Evolutionary conservation across 2,797 vertebrate genomes (phyloP), one percentile per base, ranked within the genome.

Genomic region (Austrolebias charrua): DNA sequence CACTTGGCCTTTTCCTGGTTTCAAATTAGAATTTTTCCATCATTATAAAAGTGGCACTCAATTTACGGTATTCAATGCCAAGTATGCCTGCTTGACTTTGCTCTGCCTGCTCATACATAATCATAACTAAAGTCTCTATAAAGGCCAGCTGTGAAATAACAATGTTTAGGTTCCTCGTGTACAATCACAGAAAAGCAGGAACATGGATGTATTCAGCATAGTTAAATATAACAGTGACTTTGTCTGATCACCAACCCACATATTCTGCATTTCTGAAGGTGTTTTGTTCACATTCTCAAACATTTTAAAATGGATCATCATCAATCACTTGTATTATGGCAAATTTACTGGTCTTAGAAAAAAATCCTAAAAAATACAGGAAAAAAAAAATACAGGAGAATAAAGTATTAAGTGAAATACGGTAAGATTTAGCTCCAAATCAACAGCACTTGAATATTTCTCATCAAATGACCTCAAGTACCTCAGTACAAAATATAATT

Each of bases 1-100:
- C 66, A 46, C 50, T 71, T 64, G 56, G 49, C 46, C 63, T 80
- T 86, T 69, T 55, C 58, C 11, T 67, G 45, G 67, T 76, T 78
- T 74, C 28, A 60, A 83, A 45, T 76, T 55, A 54, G 71, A 65
- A 72, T 71, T 79, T 84, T 79, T 47, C 67, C 33, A 7, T 84
- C 72, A 70, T 78, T 80, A 72, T 55, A 72, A 67, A 67, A 62
- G 53, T 31, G 53, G 44, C 63, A 69, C 69, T 76, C 10, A 33
- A 74, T 81, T 76, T 63, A n/a, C n/a, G n/a, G n/a, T n/a, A 81
- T 65, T 73, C 54, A 10, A 50, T 60, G 70, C 69, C 72, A 78
- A 73, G 66, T 58, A 20, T 60, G 63, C 54, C 70, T 61, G 80
- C 75, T 78, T 18, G 8, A 74, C 67, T 55, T 64, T 67, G 64